These are phyloP conservation scores for Acronicta aceris DNA, from an alignment of 2,888 invertebrate species.

Conservation along the genomic window DNA sequence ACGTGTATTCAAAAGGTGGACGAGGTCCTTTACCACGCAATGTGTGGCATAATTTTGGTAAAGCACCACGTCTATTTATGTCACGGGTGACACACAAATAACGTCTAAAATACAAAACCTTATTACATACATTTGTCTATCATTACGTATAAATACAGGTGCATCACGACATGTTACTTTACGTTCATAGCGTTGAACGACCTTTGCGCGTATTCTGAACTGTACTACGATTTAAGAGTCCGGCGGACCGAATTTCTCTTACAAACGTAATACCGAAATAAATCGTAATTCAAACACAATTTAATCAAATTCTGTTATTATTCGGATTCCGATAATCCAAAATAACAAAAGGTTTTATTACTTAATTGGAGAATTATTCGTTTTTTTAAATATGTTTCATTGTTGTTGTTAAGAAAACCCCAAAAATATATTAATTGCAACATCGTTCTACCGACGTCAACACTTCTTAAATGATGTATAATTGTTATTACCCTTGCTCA, in stretches of 20 bases:
- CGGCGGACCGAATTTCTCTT: too few relatives aligned
- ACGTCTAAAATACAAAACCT: slow-evolving; percentile 16
- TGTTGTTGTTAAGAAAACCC: neutral
- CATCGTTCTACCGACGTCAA: neutral
- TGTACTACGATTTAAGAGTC: slow-evolving; percentile 15
- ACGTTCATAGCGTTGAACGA: slow-evolving; percentile 35
- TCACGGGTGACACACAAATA: slow-evolving; percentile 20
- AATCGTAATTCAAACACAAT: too few relatives aligned
- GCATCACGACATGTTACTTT: slow-evolving; percentile 33
- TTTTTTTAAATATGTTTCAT: neutral
- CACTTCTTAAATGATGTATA: neutral
- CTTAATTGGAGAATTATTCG: too few relatives aligned
- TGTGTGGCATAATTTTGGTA: too few relatives aligned
- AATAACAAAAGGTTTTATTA: too few relatives aligned
- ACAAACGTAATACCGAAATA: too few relatives aligned
- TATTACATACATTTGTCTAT: slow-evolving; percentile 23
- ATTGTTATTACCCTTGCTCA: neutral
- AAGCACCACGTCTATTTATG: too few relatives aligned
- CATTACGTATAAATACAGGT: slow-evolving; percentile 14
- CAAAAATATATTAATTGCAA: neutral
- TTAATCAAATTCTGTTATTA: too few relatives aligned
- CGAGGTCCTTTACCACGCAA: slow-evolving; percentile 41
- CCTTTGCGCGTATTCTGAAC: slow-evolving; percentile 49
- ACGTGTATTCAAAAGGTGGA: neutral
- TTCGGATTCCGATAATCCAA: too few relatives aligned